Conservation (phyloP, 2,113 vertebrate genomes). For the Eublepharis macularius region DNA sequence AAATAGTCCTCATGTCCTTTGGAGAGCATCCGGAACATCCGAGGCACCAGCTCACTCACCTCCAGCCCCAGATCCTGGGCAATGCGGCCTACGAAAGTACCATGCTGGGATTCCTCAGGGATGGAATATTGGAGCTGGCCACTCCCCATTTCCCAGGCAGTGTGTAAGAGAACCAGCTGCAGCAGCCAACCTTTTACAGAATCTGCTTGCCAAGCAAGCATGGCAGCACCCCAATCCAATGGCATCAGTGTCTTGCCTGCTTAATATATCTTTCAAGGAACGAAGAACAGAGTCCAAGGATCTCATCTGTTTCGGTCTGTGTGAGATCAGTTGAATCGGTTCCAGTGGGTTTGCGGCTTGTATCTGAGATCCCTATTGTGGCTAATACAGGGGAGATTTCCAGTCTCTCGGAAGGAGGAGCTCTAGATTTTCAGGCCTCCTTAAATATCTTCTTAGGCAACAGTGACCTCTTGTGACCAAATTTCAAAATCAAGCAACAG, state of each 20-base stretch:
- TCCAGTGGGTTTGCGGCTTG: neutral
- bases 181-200: neutral
- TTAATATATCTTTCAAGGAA: neutral
- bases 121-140: conserved; percentile 72
- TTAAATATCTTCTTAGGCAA: conserved; percentile 48
- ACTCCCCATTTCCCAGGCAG: neutral
- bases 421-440: conserved; percentile 2
- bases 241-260: neutral
- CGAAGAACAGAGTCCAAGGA: neutral
- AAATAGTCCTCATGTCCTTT: conserved; percentile 9
- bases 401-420: conserved; percentile 13
- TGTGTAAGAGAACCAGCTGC: conserved; percentile 11
- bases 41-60: conserved; percentile 60
- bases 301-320: neutral
- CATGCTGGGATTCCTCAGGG: conserved; percentile 70
- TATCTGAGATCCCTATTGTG: neutral
- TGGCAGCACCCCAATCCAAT: conserved; percentile 29
- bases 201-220: conserved; percentile 25
- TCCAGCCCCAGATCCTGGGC: conserved; percentile 73
- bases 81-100: conserved; percentile 74
- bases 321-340: neutral
- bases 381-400: neutral
- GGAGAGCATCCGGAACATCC: conserved; percentile 51
- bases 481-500: neutral
- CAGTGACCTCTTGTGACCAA: conserved; percentile 63